phyloP scores from a whole-genome alignment of 2,888 invertebrate species.

The Caradrina kadenii region DNA sequence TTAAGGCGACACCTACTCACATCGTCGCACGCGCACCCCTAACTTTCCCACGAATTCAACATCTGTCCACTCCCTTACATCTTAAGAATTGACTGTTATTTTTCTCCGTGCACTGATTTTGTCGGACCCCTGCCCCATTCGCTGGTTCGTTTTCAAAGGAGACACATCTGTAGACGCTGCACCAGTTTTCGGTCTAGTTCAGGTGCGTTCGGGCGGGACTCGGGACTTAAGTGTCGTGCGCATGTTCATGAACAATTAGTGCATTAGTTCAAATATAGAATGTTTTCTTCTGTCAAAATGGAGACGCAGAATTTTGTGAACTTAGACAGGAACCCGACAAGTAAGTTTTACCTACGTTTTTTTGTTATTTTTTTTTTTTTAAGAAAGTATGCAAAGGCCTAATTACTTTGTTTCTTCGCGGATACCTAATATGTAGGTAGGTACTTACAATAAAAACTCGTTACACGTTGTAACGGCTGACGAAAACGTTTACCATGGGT shows the following conservation, averaged over 20 bases:
- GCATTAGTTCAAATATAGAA: conserved; percentile 13
- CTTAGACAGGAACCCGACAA: conserved; percentile 22
- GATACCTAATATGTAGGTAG: too few species aligned
- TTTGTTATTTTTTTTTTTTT: too few species aligned
- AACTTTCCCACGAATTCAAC: conserved; percentile 45
- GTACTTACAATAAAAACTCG: too few species aligned
- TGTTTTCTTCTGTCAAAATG: conserved; percentile 44
- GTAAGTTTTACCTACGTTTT: conserved; percentile 26
- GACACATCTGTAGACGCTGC: conserved; percentile 44
- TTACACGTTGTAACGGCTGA: too few species aligned
- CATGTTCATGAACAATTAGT: conserved; percentile 32
- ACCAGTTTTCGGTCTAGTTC: conserved; percentile 20
- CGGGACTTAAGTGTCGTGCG: conserved; percentile 39
- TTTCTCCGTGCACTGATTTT: conserved; percentile 52
- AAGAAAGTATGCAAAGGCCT: too few species aligned
- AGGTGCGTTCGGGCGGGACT: conserved; percentile 26
- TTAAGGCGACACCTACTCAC: conserved; percentile 50
- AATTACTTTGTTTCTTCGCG: too few species aligned
- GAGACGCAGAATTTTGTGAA: conserved; percentile 41
- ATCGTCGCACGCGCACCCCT: conserved; percentile 43
- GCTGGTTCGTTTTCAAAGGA: conserved; percentile 15
- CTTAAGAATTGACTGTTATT: conserved; percentile 40
- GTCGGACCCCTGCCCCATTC: conserved; percentile 38
- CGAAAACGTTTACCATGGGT: too few species aligned
- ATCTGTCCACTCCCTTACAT: conserved; percentile 61